These are phyloP conservation scores for Trypoxylus dichotomus DNA, from an alignment of 1,140 invertebrate species.

Conservation along the genomic window DNA sequence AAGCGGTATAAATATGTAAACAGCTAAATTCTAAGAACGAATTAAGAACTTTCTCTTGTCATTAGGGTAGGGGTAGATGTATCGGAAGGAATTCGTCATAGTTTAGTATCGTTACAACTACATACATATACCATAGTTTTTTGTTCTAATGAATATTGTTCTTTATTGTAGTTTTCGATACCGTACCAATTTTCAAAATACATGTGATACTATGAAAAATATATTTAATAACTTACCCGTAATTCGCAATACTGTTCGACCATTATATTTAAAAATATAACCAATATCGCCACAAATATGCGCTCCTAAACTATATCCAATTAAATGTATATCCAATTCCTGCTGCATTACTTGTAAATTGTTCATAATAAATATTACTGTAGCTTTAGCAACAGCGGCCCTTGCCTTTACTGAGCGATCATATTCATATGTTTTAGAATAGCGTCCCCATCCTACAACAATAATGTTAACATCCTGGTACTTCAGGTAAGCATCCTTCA, in stretches of 20 bases:
- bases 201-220: background rate
- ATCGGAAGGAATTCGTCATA: too few relatives aligned
- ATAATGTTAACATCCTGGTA: background rate
- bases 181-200: background rate
- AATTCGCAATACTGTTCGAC: background rate
- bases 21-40: too few relatives aligned
- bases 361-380: background rate
- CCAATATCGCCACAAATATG: background rate
- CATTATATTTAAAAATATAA: background rate
- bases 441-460: background rate
- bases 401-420: background rate
- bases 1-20: too few relatives aligned
- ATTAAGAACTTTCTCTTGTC: too few relatives aligned
- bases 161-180: too few relatives aligned
- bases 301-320: constrained; percentile 19
- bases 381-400: background rate
- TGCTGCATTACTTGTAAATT: background rate
- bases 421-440: background rate
- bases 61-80: too few relatives aligned
- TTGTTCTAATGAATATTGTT: too few relatives aligned
- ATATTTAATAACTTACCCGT: background rate
- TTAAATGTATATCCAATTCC: background rate
- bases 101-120: too few relatives aligned
- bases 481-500: background rate
- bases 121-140: too few relatives aligned